Evolutionary conservation across 2,888 invertebrate genomes (phyloP).

Genomic region (Cantharis lateralis): DNA sequence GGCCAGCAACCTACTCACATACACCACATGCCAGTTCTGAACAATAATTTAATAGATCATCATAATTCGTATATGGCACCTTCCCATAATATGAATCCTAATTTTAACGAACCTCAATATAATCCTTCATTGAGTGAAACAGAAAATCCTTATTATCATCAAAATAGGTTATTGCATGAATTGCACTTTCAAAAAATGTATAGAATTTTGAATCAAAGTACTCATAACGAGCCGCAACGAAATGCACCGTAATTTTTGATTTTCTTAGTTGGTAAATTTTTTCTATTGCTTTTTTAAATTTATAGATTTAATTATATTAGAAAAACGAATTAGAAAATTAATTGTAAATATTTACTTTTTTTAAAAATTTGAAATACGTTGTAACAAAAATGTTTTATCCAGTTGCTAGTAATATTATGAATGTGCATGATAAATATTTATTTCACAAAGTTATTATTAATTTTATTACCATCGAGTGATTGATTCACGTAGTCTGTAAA

Average conservation of each 20-base stretch:
- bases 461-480: not conserved
- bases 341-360: not conserved
- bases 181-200: constrained; percentile 80
- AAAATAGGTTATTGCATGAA: constrained; percentile 84
- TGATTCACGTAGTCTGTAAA: not conserved
- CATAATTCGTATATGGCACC: constrained; percentile 49
- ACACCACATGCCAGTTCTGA: constrained; percentile 43
- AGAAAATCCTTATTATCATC: constrained; percentile 84
- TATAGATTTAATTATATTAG: not conserved
- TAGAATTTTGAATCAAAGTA: constrained; percentile 60
- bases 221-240: not conserved
- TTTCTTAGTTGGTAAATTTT: not conserved
- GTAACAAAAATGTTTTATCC: not conserved
- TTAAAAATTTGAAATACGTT: not conserved
- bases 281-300: not conserved
- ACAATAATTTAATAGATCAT: not conserved
- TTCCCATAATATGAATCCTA: constrained; percentile 47
- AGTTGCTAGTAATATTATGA: not conserved
- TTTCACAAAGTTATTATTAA: not conserved
- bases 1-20: not conserved
- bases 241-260: not conserved
- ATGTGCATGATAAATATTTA: not conserved
- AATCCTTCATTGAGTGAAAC: constrained; percentile 75
- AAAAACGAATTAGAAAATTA: not conserved
- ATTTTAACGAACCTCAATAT: constrained; percentile 60